A percentile compares a stretch with the other conserved stretches of the same genome.
These are phyloP conservation scores for Nephrotoma flavescens DNA, from an alignment of 2,888 invertebrate genomes.

Conservation along the genomic window DNA sequence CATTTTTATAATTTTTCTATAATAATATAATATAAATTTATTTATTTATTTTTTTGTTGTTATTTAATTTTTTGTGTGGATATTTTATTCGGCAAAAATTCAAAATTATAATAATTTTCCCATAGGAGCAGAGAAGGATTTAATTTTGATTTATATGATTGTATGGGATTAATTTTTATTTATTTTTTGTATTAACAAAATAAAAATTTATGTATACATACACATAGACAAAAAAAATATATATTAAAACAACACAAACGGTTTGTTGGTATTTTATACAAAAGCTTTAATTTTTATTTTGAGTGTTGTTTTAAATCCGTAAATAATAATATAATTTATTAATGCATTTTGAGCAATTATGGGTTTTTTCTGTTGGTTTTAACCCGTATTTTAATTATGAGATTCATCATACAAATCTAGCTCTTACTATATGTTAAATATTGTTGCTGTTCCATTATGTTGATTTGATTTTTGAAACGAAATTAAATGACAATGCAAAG, in stretches of 20 bases:
- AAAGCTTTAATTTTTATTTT: background rate
- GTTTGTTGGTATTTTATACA: background rate
- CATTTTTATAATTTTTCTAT: background rate
- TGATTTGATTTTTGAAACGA: too few species aligned
- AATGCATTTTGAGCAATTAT: background rate
- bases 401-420: background rate
- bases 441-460: background rate
- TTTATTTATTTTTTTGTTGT: background rate
- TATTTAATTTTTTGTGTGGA: background rate
- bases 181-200: background rate
- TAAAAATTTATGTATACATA: background rate
- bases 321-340: conserved; percentile 3
- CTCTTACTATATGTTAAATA: background rate
- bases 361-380: background rate
- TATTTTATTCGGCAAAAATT: background rate
- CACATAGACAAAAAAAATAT: background rate
- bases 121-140: conserved; percentile 1
- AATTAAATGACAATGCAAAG: too few species aligned
- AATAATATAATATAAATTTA: background rate
- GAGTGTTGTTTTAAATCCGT: background rate
- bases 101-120: background rate
- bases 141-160: conserved; percentile 5
- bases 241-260: background rate
- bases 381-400: background rate
- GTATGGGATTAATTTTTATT: conserved; percentile 3